Conservation (phyloP, 2,797 vertebrate species). For the Xerus rutilus region DNA sequence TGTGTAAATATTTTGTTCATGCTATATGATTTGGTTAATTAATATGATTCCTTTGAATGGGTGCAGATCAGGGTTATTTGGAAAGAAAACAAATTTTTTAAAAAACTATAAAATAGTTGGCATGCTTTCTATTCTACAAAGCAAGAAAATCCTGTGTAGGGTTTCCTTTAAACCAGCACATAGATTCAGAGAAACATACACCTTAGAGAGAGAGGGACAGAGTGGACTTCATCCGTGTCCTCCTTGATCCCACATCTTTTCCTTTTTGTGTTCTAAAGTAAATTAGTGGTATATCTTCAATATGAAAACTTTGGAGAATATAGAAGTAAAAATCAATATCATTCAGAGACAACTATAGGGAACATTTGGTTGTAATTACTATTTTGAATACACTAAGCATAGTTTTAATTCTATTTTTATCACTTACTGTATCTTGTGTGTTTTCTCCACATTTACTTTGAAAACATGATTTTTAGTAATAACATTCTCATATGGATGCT, state of each 20-base stretch:
- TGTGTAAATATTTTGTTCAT: conserved; percentile 17
- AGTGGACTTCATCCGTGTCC: not conserved
- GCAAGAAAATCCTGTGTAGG: not conserved
- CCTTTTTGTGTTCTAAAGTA: not conserved
- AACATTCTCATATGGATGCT: not conserved
- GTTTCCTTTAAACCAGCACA: not conserved
- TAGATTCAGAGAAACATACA: not conserved
- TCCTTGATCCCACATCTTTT: not conserved
- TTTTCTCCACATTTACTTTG: not conserved
- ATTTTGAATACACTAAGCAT: not conserved
- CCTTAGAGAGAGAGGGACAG: not conserved
- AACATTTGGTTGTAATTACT: not conserved
- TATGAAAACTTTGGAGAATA: not conserved
- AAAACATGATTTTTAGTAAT: conserved; percentile 5
- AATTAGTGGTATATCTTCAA: not conserved
- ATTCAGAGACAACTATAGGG: not conserved
- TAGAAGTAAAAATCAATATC: not conserved
- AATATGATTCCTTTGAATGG: not conserved
- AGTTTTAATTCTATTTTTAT: not conserved
- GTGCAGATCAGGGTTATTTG: not conserved
- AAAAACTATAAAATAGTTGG: not conserved
- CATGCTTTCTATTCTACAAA: not conserved
- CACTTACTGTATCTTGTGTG: not conserved
- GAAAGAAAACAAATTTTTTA: not conserved
- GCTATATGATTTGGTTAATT: not conserved